Evolutionary conservation across 2,113 vertebrate species (phyloP), one percentile per base, ranked within the genome.

Genomic region (Pogonocichla stellata): DNA sequence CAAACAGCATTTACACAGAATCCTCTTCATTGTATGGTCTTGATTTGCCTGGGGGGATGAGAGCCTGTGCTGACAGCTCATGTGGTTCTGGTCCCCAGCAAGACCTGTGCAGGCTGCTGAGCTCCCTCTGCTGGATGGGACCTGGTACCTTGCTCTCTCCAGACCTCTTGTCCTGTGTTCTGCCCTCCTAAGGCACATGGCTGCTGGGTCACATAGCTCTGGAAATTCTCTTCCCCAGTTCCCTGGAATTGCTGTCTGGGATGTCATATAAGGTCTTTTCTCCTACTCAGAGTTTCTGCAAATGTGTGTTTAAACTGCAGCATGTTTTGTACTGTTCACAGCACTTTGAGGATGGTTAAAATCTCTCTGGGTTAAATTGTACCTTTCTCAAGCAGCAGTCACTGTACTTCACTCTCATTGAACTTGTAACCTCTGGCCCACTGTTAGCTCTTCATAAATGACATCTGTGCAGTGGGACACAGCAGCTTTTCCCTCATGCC

Each of bases 401-500:
- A 10, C 24, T 3, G 1, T 56, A 28, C 26, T 5, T 73, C 45
- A 11, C 11, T 57, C 47, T 38, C 19, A 33, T 6, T 2, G 4
- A 75, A 45, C 48, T 64, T 2, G 0, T 51, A 88, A 66, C 34
- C 28, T 29, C 60, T 53, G 24, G 3, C 28, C 36, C 0, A 1
- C 26, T 0, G 0, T 54, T 86, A 83, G 26, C 33, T 64, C 50
- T 60, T 78, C 42, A 33, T 43, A 73, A 73, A 57, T 65, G 19
- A 45, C 31, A 40, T 36, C 22, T 62, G n/a, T 4, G 7, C 31
- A 3, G 2, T 14, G 87, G 57, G 34, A 34, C 2, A 6, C 2
- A 23, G 54, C 42, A 78, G 40, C 36, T 50, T 50, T 57, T 83
- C 42, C 40, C 4, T 0, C 0, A 0, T 57, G 24, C 42, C 36